phyloP scores from a whole-genome alignment of 37 sponge, comb jelly and placozoan genomes.

The Eunapius fragilis region DNA sequence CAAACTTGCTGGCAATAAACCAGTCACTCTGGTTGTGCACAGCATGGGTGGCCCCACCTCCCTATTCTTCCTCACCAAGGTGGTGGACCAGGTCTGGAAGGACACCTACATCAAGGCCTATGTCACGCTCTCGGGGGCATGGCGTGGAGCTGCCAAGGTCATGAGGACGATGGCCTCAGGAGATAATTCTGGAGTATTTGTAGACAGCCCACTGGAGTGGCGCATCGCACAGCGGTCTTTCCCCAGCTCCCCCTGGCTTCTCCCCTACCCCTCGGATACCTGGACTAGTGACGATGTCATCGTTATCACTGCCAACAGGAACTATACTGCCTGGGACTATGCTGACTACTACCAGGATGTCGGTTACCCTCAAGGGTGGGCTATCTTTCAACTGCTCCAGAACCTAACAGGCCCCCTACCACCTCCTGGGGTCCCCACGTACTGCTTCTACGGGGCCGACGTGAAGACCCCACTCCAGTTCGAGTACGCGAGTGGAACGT shows the following conservation, averaged over 20 bases:
- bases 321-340: slow-evolving; percentile 85
- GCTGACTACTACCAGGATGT: slow-evolving; percentile 62
- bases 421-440: slow-evolving; percentile 76
- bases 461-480: slow-evolving; percentile 61
- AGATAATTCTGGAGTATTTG: slow-evolving; percentile 65
- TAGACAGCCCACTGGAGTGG: slow-evolving; percentile 33
- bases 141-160: slow-evolving; percentile 81
- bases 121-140: slow-evolving; percentile 86
- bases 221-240: slow-evolving; percentile 57
- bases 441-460: slow-evolving; percentile 81
- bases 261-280: slow-evolving; percentile 65
- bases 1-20: slow-evolving; percentile 52
- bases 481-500: slow-evolving; percentile 37
- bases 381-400: slow-evolving; percentile 59
- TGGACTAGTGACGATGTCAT: slow-evolving; percentile 58
- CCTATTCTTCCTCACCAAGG: slow-evolving; percentile 87
- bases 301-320: slow-evolving; percentile 53
- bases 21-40: slow-evolving; percentile 84
- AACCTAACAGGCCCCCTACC: slow-evolving; percentile 50
- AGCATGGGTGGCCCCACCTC: slow-evolving; percentile 85
- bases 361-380: slow-evolving; percentile 57
- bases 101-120: slow-evolving; percentile 81
- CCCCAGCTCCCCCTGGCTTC: slow-evolving; percentile 64
- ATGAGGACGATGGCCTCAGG: slow-evolving; percentile 72
- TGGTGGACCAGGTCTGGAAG: slow-evolving; percentile 87